Base-by-base conservation (phyloP, 2,888 invertebrate genomes). In the Lasioglossum pauxillum region DNA sequence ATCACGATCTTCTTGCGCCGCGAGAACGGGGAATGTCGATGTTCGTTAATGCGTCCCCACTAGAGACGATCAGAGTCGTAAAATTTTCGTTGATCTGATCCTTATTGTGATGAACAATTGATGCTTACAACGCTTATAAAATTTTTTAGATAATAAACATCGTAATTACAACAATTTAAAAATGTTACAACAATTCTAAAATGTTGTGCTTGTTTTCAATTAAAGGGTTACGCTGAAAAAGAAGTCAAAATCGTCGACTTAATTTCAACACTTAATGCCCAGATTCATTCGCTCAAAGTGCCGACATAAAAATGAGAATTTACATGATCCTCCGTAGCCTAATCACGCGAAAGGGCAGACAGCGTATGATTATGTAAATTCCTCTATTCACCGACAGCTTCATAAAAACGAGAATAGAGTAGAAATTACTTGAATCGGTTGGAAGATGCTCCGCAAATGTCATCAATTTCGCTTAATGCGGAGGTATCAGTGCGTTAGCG, bases 281-380 rank as follows among this genome's bases (percentile, higher is more conserved):
- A n/a, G 23, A 53, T 53, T 53, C 23, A 23, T 53, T 10, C 3
- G 53, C 23, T 53, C 2, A n/a, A n/a, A 53, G n/a, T 10, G 4
- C 10, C 3, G 23, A 10, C 23, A 10, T 53, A 10, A n/a, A 53
- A 53, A 53, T n/a, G n/a, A 0, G 10, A n/a, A 53, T 53, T 53
- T 53, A n/a, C 53, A 53, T 53, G 53, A 53, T 53, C 23, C 53
- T 23, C 53, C 53, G 3, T n/a, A 10, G 53, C 23, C 53, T 53
- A 53, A 53, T 53, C 53, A 53, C 10, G 53, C n/a, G 23, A 10
- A 53, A 53, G 53, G n/a, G 23, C 53, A 53, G n/a, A 10, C 53
- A 53, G 53, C 53, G 53, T 53, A n/a, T 53, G 53, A 53, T 53
- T 53, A 53, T 53, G 53, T n/a, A 53, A 53, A 53, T 53, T 53